A percentile compares a stretch with the other conserved stretches of the same genome.
Conservation (phyloP, 2,797 vertebrate genomes). For the Siniperca obscura region DNA sequence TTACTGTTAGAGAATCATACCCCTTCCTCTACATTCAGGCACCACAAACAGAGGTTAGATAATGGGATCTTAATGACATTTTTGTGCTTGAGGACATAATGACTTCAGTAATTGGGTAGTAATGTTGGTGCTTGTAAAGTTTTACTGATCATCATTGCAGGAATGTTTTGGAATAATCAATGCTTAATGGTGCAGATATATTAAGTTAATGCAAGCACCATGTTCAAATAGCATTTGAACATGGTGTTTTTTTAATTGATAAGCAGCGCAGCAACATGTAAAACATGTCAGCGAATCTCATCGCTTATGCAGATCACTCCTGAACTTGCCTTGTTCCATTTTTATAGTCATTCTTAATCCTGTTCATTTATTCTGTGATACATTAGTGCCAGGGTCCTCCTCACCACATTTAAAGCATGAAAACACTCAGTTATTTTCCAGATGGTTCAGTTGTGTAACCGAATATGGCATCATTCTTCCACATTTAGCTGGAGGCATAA, state of each 20-base stretch:
- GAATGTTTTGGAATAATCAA: conserved; percentile 49
- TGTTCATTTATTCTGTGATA: conserved; percentile 26
- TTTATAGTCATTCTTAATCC: conserved; percentile 25
- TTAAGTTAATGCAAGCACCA: not conserved
- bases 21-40: not conserved
- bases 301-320: not conserved
- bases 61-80: conserved; percentile 62
- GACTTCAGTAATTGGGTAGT: conserved; percentile 48
- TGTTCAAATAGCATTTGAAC: not conserved
- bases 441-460: conserved; percentile 65
- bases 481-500: conserved; percentile 67
- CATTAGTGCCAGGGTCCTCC: conserved; percentile 36
- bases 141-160: conserved; percentile 47
- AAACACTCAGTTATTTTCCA: conserved; percentile 55
- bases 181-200: conserved; percentile 48
- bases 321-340: conserved; percentile 1
- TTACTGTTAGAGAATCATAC: not conserved
- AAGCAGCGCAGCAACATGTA: too few relatives aligned
- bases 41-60: conserved; percentile 32
- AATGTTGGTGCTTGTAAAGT: conserved; percentile 38
- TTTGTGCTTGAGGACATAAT: conserved; percentile 40
- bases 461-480: conserved; percentile 63
- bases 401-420: conserved; percentile 46
- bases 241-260: too few relatives aligned
- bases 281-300: not conserved